phyloP scores from a whole-genome alignment of 2,113 vertebrate genomes.

The Anoplopoma fimbria region DNA sequence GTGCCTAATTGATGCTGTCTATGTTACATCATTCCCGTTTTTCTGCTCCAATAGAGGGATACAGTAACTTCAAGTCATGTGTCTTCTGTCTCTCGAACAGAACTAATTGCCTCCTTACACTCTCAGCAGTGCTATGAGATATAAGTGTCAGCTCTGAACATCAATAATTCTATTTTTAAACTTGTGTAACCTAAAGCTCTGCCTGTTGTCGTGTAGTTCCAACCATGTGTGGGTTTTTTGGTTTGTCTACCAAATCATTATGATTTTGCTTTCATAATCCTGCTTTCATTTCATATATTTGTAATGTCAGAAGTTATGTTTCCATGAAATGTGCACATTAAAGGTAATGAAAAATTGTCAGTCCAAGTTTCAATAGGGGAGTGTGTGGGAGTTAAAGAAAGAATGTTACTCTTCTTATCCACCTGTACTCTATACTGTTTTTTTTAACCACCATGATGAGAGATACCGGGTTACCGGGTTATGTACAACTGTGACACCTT shows the following conservation, averaged over 20 bases:
- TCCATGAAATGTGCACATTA: not conserved
- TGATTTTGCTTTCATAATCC: not conserved
- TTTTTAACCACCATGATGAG: not conserved
- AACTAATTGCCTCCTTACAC: not conserved
- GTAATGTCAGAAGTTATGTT: not conserved
- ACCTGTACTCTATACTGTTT: not conserved
- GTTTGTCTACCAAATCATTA: not conserved
- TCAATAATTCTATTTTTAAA: slow-evolving; percentile 26
- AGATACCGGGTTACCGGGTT: not conserved
- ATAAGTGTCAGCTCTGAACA: not conserved
- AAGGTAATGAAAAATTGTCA: not conserved
- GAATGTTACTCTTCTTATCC: not conserved
- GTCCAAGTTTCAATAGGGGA: not conserved
- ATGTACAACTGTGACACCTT: not conserved
- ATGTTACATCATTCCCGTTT: not conserved
- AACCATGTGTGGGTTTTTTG: not conserved
- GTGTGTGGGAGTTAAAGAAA: not conserved
- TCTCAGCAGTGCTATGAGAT: not conserved
- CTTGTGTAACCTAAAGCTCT: not conserved
- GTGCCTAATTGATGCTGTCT: not conserved
- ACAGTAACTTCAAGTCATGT: not conserved
- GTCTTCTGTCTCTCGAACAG: not conserved
- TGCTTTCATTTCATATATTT: not conserved
- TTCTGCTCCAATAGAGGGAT: not conserved
- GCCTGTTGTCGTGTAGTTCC: not conserved